Evolutionary conservation across 2,888 invertebrate genomes (phyloP).

Genomic region (Mamestra brassicae): DNA sequence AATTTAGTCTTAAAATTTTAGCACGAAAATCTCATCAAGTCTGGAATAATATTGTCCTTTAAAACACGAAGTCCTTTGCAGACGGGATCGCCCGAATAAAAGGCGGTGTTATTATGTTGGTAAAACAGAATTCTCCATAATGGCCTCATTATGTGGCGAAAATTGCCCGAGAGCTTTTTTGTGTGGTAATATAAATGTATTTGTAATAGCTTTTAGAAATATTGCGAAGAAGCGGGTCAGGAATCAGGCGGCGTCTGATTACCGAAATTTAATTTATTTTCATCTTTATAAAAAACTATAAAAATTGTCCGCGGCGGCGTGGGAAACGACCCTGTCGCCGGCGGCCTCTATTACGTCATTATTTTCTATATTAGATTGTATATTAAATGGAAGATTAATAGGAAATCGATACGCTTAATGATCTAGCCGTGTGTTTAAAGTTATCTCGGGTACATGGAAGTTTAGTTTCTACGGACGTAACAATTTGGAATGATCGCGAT

Average conservation of each 20-base stretch:
- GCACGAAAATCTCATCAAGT: slow-evolving; percentile 90
- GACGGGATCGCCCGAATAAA: slow-evolving; percentile 87
- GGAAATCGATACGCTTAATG: slow-evolving; percentile 87
- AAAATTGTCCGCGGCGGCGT: slow-evolving; percentile 87
- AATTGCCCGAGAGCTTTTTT: slow-evolving; percentile 90
- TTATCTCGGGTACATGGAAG: slow-evolving; percentile 59
- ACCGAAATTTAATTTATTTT: slow-evolving; percentile 91
- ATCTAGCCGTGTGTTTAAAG: slow-evolving; percentile 75
- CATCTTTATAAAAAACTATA: slow-evolving; percentile 81
- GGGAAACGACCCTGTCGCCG: slow-evolving; percentile 90
- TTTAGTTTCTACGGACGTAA: slow-evolving; percentile 38
- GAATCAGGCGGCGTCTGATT: slow-evolving; percentile 87
- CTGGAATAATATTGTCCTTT: slow-evolving; percentile 90
- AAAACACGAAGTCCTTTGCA: slow-evolving; percentile 86
- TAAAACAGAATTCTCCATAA: slow-evolving; percentile 91
- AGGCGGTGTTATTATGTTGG: slow-evolving; percentile 91
- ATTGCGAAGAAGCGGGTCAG: slow-evolving; percentile 89
- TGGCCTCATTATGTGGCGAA: slow-evolving; percentile 91
- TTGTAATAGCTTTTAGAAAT: slow-evolving; percentile 91
- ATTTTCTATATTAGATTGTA: slow-evolving; percentile 90
- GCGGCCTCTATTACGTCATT: slow-evolving; percentile 90
- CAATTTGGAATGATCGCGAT: slow-evolving; percentile 34
- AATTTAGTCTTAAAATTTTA: slow-evolving; percentile 89
- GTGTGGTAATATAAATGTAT: slow-evolving; percentile 90
- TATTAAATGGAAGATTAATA: slow-evolving; percentile 90